These are phyloP conservation scores for Laticauda colubrina DNA, from an alignment of 2,113 vertebrate species.

Conservation along the genomic window DNA sequence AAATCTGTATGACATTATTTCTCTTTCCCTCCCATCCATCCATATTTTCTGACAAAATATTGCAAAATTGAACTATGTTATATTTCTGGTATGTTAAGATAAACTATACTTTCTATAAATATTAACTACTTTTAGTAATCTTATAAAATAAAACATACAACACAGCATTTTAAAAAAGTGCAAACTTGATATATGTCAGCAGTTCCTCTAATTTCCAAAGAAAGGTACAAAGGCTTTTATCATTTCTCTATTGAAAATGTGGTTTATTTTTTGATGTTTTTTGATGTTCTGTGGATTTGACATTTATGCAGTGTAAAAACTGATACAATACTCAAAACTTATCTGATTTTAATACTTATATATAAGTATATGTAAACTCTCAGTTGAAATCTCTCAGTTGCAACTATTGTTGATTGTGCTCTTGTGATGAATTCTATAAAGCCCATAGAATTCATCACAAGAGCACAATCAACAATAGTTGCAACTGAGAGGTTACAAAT, in stretches of 20 bases:
- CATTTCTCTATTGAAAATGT: background rate
- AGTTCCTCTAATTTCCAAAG: background rate
- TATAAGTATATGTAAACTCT: background rate
- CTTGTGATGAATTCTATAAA: background rate
- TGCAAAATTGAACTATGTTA: background rate
- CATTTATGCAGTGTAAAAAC: background rate
- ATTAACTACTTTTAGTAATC: conserved; percentile 23
- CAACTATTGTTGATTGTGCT: background rate
- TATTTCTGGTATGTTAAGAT: background rate
- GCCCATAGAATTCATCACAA: background rate
- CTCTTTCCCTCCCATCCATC: background rate
- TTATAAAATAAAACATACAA: conserved; percentile 22
- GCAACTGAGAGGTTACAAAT: background rate
- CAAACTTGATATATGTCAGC: background rate
- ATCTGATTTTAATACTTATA: background rate
- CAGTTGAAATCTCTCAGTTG: background rate
- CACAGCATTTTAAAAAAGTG: background rate
- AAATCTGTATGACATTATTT: background rate
- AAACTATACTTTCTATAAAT: conserved; percentile 29
- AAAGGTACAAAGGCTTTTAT: background rate
- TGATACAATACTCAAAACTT: background rate
- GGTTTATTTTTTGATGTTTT: background rate
- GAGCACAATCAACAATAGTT: background rate
- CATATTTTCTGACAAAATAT: background rate
- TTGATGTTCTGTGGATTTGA: background rate